These are phyloP conservation scores for Dryoscopus gambensis DNA, from an alignment of 2,113 vertebrate genomes.

Conservation along the genomic window DNA sequence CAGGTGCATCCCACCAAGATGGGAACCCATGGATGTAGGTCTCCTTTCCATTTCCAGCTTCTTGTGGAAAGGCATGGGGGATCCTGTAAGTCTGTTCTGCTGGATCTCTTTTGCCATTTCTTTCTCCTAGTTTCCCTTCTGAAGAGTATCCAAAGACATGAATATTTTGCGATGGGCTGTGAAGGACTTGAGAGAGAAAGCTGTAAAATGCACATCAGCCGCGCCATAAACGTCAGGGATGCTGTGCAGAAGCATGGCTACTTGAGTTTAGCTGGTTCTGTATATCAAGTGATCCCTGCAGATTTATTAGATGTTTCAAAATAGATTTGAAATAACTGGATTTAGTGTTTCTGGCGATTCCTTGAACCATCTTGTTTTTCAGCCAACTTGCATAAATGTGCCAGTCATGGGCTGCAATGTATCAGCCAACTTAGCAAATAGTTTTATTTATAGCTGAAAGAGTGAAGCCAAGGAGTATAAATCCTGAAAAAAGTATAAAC, in stretches of 20 bases:
- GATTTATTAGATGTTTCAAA: constrained; percentile 58
- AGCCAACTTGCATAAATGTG: constrained; percentile 66
- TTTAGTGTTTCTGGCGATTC: constrained; percentile 65
- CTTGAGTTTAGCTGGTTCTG: constrained; percentile 37
- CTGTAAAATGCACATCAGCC: constrained; percentile 8
- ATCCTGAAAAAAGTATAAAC: constrained; percentile 67
- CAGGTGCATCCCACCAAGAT: background rate
- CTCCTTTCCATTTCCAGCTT: background rate
- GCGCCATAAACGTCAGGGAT: background rate
- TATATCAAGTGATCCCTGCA: constrained; percentile 34
- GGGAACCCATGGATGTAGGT: background rate
- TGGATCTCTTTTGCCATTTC: background rate
- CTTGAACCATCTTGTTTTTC: constrained; percentile 51
- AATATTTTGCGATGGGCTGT: background rate
- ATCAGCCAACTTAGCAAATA: constrained; percentile 65
- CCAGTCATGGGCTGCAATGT: constrained; percentile 57
- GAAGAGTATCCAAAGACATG: background rate
- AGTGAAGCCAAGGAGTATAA: constrained; percentile 64
- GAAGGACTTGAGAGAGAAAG: constrained; percentile 24
- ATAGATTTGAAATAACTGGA: constrained; percentile 55
- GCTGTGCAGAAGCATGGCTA: background rate
- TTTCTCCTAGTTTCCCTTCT: background rate
- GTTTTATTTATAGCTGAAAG: constrained; percentile 67
- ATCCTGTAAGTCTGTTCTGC: background rate
- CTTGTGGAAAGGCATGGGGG: background rate